Evolutionary conservation across 2,888 invertebrate genomes (phyloP), one percentile per base, ranked within the genome.

Genomic region (Dryobotodes eremita): DNA sequence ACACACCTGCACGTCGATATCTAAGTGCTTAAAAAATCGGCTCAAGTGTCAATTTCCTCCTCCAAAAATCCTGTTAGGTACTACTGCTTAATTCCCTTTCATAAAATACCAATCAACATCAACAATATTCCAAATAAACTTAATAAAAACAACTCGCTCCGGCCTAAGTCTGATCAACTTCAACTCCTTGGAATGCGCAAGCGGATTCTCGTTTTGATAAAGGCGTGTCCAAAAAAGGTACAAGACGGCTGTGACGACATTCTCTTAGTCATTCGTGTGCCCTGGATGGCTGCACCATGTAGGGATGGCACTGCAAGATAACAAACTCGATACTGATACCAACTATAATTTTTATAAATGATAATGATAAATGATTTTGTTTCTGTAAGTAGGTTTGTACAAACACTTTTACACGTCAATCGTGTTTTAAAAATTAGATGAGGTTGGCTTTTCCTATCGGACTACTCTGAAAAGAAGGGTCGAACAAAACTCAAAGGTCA

Each of bases 231-330:
- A 48, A 62, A 84, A 78, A 76, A 74, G 68, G 82, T 36, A 68
- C 66, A 76, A 69, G 55, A 76, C 23, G 2, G 59, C 46, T 55
- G 66, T 76, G 70, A 78, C 75, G 81, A 73, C 77, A 81, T 75
- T 36, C 64, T 50, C 71, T 85, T 82, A 85, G 79, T 85, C 82
- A 85, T 65, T 15, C 23, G n/a, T 1, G 20, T 48, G 62, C 61
- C 73, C 80, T 84, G 81, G 65, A 75, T 59, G 53, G 46, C 66
- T 46, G 10, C n/a, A 20, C 84, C 81, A 59, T 81, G n/a, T 81
- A 84, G 72, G 81, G 84, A 53, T 75, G 53, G 13, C 15, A 53
- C n/a, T 11, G 59, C 57, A 13, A 53, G 71, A 84, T 66, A 71
- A 66, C 10, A 65, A 8, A n/a, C n/a, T 26, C 50, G 61, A 77